These are phyloP conservation scores for Pachyuromys duprasi DNA, from an alignment of 2,797 vertebrate genomes.

Conservation along the genomic window DNA sequence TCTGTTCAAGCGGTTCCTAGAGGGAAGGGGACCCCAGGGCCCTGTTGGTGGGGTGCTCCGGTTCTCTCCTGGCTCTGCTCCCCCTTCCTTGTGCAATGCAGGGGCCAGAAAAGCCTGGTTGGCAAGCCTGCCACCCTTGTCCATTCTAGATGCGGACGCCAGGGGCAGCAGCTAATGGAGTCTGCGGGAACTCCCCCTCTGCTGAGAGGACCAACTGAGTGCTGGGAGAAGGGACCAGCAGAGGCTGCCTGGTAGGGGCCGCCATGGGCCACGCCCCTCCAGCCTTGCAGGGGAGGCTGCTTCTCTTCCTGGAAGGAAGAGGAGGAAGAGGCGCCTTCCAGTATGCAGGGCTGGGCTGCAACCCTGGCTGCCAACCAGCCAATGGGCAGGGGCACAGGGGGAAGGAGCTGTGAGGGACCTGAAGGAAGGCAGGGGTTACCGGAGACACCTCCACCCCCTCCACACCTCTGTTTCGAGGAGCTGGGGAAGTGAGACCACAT, in stretches of 20 bases:
- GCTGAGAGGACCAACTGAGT: too few species aligned
- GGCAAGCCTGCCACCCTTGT: fast-evolving
- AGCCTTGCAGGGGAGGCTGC: neutral
- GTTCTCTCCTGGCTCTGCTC: neutral
- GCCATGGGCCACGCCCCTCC: neutral
- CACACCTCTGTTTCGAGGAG: neutral
- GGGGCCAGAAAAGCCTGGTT: neutral
- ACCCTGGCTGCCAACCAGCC: neutral
- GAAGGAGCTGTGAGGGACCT: neutral
- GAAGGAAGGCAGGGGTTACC: neutral
- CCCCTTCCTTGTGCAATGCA: too few species aligned
- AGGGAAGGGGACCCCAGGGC: neutral
- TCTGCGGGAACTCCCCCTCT: neutral
- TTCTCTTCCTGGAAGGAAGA: neutral
- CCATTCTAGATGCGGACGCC: neutral
- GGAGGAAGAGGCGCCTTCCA: neutral
- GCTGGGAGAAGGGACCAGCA: neutral
- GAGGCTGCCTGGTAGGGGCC: neutral
- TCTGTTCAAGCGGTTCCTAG: neutral
- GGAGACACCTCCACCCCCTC: neutral
- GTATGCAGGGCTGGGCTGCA: neutral
- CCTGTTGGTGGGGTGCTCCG: neutral
- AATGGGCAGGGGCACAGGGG: neutral
- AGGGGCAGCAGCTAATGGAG: neutral
- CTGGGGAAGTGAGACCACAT: neutral